These are phyloP conservation scores for Melipona quadrifasciata DNA, from an alignment of 1,140 invertebrate genomes.

Conservation along the genomic window DNA sequence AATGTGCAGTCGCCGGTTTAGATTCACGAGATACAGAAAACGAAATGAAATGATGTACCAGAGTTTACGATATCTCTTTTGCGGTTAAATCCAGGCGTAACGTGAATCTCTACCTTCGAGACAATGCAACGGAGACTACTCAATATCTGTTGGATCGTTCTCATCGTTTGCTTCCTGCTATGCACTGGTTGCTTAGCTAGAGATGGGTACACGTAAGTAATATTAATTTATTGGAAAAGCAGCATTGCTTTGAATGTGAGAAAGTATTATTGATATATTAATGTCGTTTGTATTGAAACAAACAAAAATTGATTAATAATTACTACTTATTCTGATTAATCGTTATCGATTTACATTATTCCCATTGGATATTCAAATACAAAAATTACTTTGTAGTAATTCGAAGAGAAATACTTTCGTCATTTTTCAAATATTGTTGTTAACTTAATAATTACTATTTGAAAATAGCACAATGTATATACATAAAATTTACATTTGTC, in stretches of 20 bases:
- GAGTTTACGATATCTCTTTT: background rate
- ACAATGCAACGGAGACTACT: constrained; percentile 5
- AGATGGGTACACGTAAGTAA: constrained; percentile 71
- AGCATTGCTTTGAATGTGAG: background rate
- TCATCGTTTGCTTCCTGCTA: constrained; percentile 1
- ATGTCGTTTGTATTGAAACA: background rate
- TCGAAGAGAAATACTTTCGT: background rate
- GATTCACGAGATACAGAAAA: background rate
- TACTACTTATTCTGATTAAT: background rate
- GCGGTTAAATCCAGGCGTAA: background rate
- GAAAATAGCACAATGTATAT: no score
- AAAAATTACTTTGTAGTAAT: background rate
- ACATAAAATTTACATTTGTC: no score
- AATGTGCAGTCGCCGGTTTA: background rate
- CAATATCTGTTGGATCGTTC: background rate
- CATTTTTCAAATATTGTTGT: background rate
- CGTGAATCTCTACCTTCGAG: background rate
- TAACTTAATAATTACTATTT: background rate
- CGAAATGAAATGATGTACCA: background rate
- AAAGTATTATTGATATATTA: no score
- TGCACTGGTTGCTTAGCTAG: constrained; percentile 57
- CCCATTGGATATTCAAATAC: background rate
- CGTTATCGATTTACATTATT: background rate
- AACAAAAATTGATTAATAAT: background rate
- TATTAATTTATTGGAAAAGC: background rate